Base-by-base conservation (phyloP, 30 jellyfish, hydroid and myxozoan genomes). In the Mastigias papua region DNA sequence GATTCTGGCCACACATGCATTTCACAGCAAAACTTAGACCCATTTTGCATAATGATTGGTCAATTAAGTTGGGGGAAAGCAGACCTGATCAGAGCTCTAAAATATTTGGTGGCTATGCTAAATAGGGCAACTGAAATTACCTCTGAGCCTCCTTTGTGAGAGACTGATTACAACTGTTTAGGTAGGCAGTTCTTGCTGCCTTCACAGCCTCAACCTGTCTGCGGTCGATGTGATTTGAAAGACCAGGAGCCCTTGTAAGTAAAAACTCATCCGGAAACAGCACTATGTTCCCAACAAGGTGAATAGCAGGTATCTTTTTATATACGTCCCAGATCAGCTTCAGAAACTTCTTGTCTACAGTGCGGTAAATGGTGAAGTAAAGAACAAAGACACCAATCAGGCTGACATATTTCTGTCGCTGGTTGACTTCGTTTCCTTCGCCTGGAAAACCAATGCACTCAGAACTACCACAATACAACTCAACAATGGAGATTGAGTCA, bases 241-340 rank as follows among this genome's bases (percentile, higher is more conserved):
- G 62, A 8, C 83, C 84, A 0, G 99, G 99, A 17, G 93, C 88
- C 42, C 84, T 54, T 1, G 89, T 76, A 78, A 94, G 54, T 34
- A 94, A 75, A 60, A 94, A 94, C 72, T 94, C 97, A 57, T 94
- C 94, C 0, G 99, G 99, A 57, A 94, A 89, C 49, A 94, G 74
- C 62, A 94, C 73, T 34, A 94, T 62, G 32, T 94, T 94, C 23
- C 99, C 99, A 67, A 89, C 94, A 33, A 94, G 82, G 54, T 94
- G 96, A 64, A 94, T 75, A 25, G 97, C 99, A 0, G 99, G 99
- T 1, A 94, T 89, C 92, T 89, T 94, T 77, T 89, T 89, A 81
- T 94, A 89, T 3, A 94, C 96, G 37, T 94, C 99, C 99, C 97
- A 89, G 0, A 94, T 64, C 27, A 69, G 95, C 63, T 81, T 84